A percentile compares a stretch with the other conserved stretches of the same genome.
Evolutionary conservation across 2,797 vertebrate genomes (phyloP).

Genomic region (Gadopsis bispinosus): DNA sequence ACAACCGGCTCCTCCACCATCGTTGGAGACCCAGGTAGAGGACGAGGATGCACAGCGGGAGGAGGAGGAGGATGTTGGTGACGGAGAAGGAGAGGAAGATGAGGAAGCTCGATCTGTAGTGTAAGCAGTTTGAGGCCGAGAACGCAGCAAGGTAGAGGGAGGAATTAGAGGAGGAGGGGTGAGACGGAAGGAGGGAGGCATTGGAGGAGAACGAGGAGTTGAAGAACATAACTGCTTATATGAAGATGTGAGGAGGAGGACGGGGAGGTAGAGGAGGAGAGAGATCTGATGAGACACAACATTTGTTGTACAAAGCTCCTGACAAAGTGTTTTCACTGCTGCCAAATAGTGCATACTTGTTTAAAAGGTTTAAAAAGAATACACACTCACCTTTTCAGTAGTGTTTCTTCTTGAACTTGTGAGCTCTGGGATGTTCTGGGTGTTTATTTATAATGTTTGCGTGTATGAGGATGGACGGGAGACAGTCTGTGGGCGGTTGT

Average conservation of each 20-base stretch:
- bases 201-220: constrained; percentile 16
- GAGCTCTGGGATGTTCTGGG: no score
- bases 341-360: neutral
- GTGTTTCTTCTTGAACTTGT: neutral
- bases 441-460: neutral
- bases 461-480: neutral
- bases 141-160: accelerated
- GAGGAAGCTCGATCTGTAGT: accelerated
- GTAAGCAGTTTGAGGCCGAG: accelerated
- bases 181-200: neutral
- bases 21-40: constrained; percentile 20
- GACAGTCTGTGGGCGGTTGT: neutral
- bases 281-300: neutral
- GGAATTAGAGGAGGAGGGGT: neutral
- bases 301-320: neutral
- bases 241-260: neutral
- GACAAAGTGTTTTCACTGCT: neutral
- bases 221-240: constrained; percentile 24
- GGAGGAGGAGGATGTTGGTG: constrained; percentile 7
- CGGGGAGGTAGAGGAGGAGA: neutral
- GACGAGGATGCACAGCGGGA: constrained; percentile 33
- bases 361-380: neutral
- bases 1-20: neutral
- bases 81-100: neutral
- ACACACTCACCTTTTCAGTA: neutral